Base-by-base conservation (phyloP, 2,888 invertebrate species). In the Gerris lacustris region DNA sequence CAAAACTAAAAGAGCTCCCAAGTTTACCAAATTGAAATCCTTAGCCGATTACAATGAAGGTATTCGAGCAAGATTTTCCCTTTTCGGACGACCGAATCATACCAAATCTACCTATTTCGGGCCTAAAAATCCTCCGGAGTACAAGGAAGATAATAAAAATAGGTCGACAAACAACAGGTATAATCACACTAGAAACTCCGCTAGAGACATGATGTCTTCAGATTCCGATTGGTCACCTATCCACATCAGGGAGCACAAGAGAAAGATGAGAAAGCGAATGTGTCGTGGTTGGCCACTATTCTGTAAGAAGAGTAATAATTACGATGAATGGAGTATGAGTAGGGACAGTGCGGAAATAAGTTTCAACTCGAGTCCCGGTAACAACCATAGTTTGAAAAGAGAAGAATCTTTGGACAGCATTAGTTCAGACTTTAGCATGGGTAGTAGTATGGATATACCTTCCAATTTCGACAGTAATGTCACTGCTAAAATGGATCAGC, bases 371-470 rank as follows among this genome's bases (percentile, higher is more conserved):
- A 55, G 55, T 55, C 55, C 55, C 11, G 9, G 55, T 55, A 9
- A 55, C 15, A 15, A 9, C 2, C 66, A 43, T 11, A 31, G 44
- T 2, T 67, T 75, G 66, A 69, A 71, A 7, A 72, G 76, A 9
- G 77, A 78, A 55, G 75, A 74, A 45, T 78, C 78, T 31, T 75
- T 77, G 70, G 78, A 78, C 71, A 77, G 77, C 68, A 76, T 76
- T n/a, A 75, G 75, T 45, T 78, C 78, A 11, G 78, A 78, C 45
- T 63, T 78, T 15, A 78, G 77, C 69, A 71, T 77, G 62, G 72
- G 75, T 2, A 64, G 73, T 11, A 73, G 75, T 44, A 71, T 75
- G 5, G 69, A 74, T 47, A 69, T 72, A 47, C 71, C 75, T 64
- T 69, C 75, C 44, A 70, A 71, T 45, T 11, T 18, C 7, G 77